A percentile compares a stretch with the other conserved stretches of the same genome.
These are phyloP conservation scores for Crotalus viridis DNA, from an alignment of 2,113 vertebrate genomes.

Conservation along the genomic window DNA sequence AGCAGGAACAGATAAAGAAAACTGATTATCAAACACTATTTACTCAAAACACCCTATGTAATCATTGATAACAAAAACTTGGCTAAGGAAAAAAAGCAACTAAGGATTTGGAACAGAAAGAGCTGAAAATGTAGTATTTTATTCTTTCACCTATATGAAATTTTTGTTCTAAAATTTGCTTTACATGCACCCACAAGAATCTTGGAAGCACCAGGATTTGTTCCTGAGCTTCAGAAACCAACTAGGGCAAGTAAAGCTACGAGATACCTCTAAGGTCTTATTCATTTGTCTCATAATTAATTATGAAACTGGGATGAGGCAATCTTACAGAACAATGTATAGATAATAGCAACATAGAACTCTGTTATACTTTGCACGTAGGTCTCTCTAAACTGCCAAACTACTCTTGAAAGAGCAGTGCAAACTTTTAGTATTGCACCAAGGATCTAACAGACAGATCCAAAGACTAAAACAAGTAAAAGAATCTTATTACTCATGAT, in stretches of 20 bases:
- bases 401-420: background rate
- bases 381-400: background rate
- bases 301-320: background rate
- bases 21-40: background rate
- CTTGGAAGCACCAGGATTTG: background rate
- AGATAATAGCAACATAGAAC: background rate
- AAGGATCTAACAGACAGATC: background rate
- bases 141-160: background rate
- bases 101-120: background rate
- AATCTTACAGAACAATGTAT: background rate
- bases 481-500: background rate
- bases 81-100: background rate
- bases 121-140: background rate
- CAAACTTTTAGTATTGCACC: background rate
- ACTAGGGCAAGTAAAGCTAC: background rate
- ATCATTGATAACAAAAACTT: background rate
- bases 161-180: background rate
- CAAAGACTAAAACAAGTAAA: background rate
- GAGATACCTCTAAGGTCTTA: background rate
- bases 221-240: background rate
- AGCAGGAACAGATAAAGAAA: background rate
- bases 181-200: background rate
- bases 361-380: background rate
- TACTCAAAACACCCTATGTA: background rate
- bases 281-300: background rate